These are phyloP conservation scores for Thyatira batis DNA, from an alignment of 2,888 invertebrate genomes.

Conservation along the genomic window DNA sequence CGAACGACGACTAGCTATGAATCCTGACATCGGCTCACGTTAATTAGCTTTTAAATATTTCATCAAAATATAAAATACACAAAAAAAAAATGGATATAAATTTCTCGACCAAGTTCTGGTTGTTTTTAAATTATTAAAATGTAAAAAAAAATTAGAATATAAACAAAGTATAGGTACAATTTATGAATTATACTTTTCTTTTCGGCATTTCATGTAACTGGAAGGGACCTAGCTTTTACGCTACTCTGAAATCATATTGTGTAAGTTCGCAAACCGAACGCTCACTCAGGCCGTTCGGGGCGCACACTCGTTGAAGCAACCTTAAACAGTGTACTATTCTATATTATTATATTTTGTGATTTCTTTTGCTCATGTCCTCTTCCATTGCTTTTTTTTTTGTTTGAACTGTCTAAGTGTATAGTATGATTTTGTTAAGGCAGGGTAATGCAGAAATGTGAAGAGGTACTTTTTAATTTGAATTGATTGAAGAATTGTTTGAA, in stretches of 20 bases:
- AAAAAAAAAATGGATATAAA: slow-evolving; percentile 82
- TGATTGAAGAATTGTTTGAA: slow-evolving; percentile 77
- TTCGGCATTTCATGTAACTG: slow-evolving; percentile 77
- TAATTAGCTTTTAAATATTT: slow-evolving; percentile 83
- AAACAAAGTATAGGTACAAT: slow-evolving; percentile 83
- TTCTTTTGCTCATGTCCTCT: slow-evolving; percentile 78
- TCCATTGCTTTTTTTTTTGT: slow-evolving; percentile 79
- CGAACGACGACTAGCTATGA: slow-evolving; percentile 82
- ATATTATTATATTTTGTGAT: slow-evolving; percentile 65
- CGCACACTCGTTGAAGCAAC: slow-evolving; percentile 51
- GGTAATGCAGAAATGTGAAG: slow-evolving; percentile 80
- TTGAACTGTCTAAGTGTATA: slow-evolving; percentile 75
- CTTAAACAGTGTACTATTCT: slow-evolving; percentile 57
- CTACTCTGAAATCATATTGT: slow-evolving; percentile 54
- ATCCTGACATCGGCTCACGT: slow-evolving; percentile 83
- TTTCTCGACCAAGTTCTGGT: slow-evolving; percentile 82
- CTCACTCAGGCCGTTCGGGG: slow-evolving; percentile 29
- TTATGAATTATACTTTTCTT: slow-evolving; percentile 82
- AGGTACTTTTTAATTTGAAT: slow-evolving; percentile 77
- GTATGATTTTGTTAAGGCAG: slow-evolving; percentile 80
- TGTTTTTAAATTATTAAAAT: slow-evolving; percentile 83
- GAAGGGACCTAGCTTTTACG: slow-evolving; percentile 64
- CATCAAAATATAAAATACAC: slow-evolving; percentile 83
- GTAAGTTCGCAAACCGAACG: slow-evolving; percentile 37
- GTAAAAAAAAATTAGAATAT: slow-evolving; percentile 82